Percentiles rank a stretch among this genome's conserved stretches.
phyloP scores from a whole-genome alignment of 1,140 invertebrate genomes.

The Euura lappo region DNA sequence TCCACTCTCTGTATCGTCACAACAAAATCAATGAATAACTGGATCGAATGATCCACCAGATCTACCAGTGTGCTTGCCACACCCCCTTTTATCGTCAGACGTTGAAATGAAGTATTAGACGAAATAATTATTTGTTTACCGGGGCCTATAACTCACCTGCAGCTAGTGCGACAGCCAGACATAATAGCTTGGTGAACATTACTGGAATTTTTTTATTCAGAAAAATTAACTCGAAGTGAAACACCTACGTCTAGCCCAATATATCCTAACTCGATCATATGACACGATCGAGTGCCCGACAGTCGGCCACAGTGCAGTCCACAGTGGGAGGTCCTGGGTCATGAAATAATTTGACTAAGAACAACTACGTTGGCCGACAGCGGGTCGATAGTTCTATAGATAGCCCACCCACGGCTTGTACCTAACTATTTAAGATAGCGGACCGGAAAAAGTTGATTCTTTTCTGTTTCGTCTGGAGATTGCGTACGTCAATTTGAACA shows the following conservation, averaged over 20 bases:
- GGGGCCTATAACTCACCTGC: conserved; percentile 25
- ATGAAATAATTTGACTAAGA: no score
- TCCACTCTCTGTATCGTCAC: background rate
- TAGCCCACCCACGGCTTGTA: no score
- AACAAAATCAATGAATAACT: conserved; percentile 14
- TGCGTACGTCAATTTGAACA: no score
- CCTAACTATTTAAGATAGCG: no score
- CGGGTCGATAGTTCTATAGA: no score
- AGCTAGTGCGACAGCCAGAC: conserved; percentile 11
- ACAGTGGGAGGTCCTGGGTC: no score
- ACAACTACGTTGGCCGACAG: no score
- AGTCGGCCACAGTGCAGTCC: no score
- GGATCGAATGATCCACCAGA: no score
- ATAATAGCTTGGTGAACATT: conserved; percentile 25
- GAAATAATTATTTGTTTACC: background rate
- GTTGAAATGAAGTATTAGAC: background rate
- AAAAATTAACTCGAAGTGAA: conserved; percentile 3
- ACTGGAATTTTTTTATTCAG: conserved; percentile 11
- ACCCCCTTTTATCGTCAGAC: conserved; percentile 19
- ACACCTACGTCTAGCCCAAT: conserved; percentile 22
- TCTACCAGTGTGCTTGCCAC: conserved; percentile 14
- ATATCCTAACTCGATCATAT: conserved; percentile 24
- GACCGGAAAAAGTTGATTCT: no score
- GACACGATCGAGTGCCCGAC: no score
- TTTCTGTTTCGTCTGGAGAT: no score